phyloP scores from a whole-genome alignment of 2,113 vertebrate species.

The Salvelinus alpinus region DNA sequence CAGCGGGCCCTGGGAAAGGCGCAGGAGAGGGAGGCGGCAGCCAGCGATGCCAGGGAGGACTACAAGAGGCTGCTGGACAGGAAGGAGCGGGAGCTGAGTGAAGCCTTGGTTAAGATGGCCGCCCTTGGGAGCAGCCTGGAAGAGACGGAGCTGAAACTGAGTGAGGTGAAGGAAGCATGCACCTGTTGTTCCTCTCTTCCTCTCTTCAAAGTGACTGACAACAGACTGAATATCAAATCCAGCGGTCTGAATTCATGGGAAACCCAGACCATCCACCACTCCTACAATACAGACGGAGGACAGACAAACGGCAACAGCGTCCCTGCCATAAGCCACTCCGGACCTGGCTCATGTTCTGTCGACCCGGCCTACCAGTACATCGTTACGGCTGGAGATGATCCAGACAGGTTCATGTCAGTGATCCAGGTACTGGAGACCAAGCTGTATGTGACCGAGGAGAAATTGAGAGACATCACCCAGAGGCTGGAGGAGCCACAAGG shows the following conservation, averaged over 20 bases:
- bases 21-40: conserved; percentile 79
- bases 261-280: conserved; percentile 59
- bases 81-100: conserved; percentile 85
- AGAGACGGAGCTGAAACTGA: conserved; percentile 80
- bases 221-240: conserved; percentile 42
- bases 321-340: conserved; percentile 55
- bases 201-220: conserved; percentile 11
- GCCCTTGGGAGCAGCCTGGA: conserved; percentile 82
- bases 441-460: conserved; percentile 87
- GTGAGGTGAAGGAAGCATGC: conserved; percentile 49
- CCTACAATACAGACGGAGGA: conserved; percentile 62
- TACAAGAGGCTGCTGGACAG: conserved; percentile 78
- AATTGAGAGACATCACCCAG: conserved; percentile 84
- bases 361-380: conserved; percentile 69
- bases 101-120: conserved; percentile 85
- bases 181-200: conserved; percentile 37
- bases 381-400: conserved; percentile 56
- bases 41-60: conserved; percentile 76
- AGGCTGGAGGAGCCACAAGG: conserved; percentile 82
- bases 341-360: conserved; percentile 55
- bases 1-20: conserved; percentile 73
- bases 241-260: conserved; percentile 51
- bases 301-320: conserved; percentile 70
- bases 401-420: conserved; percentile 82
- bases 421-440: conserved; percentile 90